Percentiles rank a stretch among this genome's conserved stretches.
Evolutionary conservation across 1,140 invertebrate species (phyloP).

Genomic region (Musca domestica): DNA sequence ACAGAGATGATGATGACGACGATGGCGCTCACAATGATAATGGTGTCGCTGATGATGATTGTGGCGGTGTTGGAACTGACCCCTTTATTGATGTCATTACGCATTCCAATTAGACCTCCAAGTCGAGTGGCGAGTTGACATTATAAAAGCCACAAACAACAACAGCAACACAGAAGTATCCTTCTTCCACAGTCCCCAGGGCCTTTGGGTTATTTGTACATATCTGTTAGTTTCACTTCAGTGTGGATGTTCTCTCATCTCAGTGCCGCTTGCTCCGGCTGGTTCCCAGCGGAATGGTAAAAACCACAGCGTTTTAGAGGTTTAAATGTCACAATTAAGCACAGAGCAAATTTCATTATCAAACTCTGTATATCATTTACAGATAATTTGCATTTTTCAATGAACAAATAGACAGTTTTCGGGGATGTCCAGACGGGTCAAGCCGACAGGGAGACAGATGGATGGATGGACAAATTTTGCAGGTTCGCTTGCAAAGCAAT

Average conservation of each 20-base stretch:
- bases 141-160: constrained; percentile 7
- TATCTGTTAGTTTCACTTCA: too few species aligned
- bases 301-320: constrained; percentile 15
- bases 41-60: too few species aligned
- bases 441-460: too few species aligned
- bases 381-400: constrained; percentile 9
- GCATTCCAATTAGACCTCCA: constrained; percentile 16
- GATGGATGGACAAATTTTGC: too few species aligned
- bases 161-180: not conserved
- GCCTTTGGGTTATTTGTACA: too few species aligned
- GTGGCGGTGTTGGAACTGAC: not conserved
- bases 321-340: constrained; percentile 22
- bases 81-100: constrained; percentile 10
- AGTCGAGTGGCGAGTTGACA: constrained; percentile 19
- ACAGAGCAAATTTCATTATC: constrained; percentile 15
- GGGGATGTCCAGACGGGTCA: too few species aligned
- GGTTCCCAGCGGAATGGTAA: not conserved
- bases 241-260: too few species aligned
- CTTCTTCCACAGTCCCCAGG: not conserved
- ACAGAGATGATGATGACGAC: too few species aligned
- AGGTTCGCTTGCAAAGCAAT: too few species aligned
- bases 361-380: constrained; percentile 14
- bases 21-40: too few species aligned
- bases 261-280: too few species aligned
- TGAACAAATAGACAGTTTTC: too few species aligned